A percentile compares a stretch with the other conserved stretches of the same genome.
Evolutionary conservation across 2,797 vertebrate genomes (phyloP).

Genomic region (Gymnothorax reevesii): DNA sequence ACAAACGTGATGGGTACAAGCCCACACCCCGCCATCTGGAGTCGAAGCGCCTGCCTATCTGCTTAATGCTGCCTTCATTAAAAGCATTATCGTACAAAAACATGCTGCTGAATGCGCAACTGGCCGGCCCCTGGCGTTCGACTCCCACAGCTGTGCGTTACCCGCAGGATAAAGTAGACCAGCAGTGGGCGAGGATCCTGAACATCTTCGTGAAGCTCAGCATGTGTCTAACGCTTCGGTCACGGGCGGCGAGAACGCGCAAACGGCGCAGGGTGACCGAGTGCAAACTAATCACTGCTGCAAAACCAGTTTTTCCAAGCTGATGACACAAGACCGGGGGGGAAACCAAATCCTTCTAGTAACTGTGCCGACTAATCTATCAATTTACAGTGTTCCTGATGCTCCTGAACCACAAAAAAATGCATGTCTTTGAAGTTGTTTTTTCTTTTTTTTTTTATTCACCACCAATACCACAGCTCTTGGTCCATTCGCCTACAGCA

Average conservation of each 20-base stretch:
- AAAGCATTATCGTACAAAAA: not conserved
- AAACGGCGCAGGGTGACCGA: not conserved
- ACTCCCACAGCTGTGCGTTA: not conserved
- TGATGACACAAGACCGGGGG: not conserved
- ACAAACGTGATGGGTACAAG: slow-evolving; percentile 23
- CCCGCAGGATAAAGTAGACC: slow-evolving; percentile 4
- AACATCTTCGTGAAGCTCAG: not conserved
- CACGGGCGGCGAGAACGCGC: not conserved
- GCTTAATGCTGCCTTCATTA: not conserved
- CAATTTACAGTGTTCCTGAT: not conserved
- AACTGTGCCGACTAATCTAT: not conserved
- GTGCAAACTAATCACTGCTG: slow-evolving; percentile 8
- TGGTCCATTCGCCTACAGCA: too few species aligned
- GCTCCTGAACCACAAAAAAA: not conserved
- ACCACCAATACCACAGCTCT: too few species aligned
- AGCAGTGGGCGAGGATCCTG: slow-evolving; percentile 11
- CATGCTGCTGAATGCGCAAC: not conserved
- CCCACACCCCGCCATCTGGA: slow-evolving; percentile 28
- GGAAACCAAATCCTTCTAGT: not conserved
- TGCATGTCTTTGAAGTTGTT: not conserved
- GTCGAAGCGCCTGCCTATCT: slow-evolving; percentile 15
- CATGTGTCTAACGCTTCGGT: not conserved
- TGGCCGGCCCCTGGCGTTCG: not conserved
- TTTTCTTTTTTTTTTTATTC: not conserved
- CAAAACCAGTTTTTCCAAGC: not conserved